phyloP scores from a whole-genome alignment of 2,888 invertebrate species.

The Sphaerophoria taeniata region DNA sequence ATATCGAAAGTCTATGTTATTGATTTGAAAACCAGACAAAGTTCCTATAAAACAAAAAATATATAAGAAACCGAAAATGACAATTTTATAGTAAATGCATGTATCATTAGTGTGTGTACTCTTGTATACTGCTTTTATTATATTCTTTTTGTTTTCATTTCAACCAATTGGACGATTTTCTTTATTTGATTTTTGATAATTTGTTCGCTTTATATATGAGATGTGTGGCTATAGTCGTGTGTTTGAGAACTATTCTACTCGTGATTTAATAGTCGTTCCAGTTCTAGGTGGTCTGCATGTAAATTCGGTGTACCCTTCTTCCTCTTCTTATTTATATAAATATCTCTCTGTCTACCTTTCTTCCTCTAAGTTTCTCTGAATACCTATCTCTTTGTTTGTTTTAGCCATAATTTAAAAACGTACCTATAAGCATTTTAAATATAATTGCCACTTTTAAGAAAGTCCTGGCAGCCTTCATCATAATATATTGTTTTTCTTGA shows the following conservation, averaged over 20 bases:
- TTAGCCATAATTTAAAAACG: no score
- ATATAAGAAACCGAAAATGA: conserved; percentile 23
- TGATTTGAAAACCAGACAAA: conserved; percentile 40
- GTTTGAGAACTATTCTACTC: neutral
- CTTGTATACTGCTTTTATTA: conserved; percentile 67
- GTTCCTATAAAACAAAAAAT: conserved; percentile 24
- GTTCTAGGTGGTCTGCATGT: conserved; percentile 56
- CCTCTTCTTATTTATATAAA: conserved; percentile 41
- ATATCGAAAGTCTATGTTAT: conserved; percentile 59
- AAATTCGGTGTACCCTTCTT: conserved; percentile 76
- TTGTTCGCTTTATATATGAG: conserved; percentile 26
- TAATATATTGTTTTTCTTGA: no score
- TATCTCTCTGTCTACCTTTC: conserved; percentile 42
- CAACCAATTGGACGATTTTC: conserved; percentile 1
- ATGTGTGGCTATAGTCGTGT: conserved; percentile 21
- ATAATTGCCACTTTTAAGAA: no score
- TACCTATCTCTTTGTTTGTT: conserved; percentile 7
- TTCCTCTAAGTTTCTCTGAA: conserved; percentile 36
- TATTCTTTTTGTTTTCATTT: conserved; percentile 28
- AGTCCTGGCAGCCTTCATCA: no score
- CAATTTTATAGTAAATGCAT: conserved; percentile 65
- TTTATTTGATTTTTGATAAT: neutral
- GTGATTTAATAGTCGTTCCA: conserved; percentile 14
- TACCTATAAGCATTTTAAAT: no score
- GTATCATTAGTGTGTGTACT: conserved; percentile 74